Conservation (phyloP, 2,113 vertebrate genomes). For the Sminthopsis crassicaudata region DNA sequence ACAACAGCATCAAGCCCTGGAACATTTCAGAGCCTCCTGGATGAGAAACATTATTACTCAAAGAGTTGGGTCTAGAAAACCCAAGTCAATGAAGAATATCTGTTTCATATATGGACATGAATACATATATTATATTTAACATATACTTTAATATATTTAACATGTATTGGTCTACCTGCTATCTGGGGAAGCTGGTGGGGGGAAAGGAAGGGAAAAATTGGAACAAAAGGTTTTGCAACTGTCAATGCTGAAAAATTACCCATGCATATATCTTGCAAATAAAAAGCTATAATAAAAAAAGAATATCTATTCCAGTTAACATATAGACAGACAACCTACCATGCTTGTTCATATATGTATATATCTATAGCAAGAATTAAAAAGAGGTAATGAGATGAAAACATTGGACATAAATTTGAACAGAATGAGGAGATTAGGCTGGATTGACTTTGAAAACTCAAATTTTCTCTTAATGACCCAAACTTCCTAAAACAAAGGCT, state of each 20-base stretch:
- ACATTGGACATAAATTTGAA: neutral
- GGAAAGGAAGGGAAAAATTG: no score
- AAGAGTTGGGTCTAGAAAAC: neutral
- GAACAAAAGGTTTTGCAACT: no score
- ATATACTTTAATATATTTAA: no score
- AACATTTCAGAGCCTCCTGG: neutral
- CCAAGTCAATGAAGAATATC: neutral
- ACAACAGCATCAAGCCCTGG: neutral
- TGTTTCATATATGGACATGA: no score
- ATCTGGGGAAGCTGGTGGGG: no score
- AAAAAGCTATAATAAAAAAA: no score
- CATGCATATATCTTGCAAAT: no score
- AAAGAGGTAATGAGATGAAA: neutral
- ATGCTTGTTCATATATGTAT: neutral
- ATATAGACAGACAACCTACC: neutral
- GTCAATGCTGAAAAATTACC: no score
- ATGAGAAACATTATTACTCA: neutral
- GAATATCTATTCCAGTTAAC: neutral
- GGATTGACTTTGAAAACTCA: neutral
- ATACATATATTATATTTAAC: no score
- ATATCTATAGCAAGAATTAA: neutral
- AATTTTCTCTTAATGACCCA: neutral
- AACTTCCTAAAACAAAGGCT: neutral
- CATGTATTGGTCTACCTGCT: no score
- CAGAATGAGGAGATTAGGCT: neutral